phyloP scores from a whole-genome alignment of 2,797 vertebrate genomes.

The Epinephelus malabaricus region DNA sequence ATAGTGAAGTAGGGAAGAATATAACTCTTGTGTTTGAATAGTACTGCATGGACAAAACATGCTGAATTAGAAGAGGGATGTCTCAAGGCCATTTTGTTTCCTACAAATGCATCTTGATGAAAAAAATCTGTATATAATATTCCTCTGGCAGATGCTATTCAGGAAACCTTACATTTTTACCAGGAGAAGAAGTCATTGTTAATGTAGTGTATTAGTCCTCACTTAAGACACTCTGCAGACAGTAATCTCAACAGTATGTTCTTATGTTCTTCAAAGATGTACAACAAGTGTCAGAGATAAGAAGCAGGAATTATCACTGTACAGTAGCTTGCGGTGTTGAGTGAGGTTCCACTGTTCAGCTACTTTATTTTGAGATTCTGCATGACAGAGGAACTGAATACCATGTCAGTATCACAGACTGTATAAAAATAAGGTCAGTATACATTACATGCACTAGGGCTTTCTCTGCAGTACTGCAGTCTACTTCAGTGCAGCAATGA shows the following conservation, averaged over 20 bases:
- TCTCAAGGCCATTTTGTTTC: constrained; percentile 59
- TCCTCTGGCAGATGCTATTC: constrained; percentile 1
- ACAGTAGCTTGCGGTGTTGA: neutral
- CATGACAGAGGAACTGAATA: constrained; percentile 26
- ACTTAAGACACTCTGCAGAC: neutral
- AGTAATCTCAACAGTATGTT: neutral
- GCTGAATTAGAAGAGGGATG: constrained; percentile 41
- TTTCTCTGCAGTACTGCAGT: neutral
- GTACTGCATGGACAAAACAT: constrained; percentile 52
- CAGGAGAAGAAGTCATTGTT: neutral
- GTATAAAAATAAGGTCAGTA: too few relatives aligned
- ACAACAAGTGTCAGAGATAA: neutral
- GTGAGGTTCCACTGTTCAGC: constrained; percentile 18
- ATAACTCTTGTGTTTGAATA: constrained; percentile 56
- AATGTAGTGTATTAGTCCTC: neutral
- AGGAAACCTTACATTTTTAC: constrained; percentile 23
- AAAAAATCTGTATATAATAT: constrained; percentile 34
- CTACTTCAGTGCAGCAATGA: neutral
- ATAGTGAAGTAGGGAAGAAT: constrained; percentile 53
- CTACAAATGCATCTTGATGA: constrained; percentile 37
- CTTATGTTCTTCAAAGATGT: constrained; percentile 11
- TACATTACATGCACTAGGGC: too few relatives aligned
- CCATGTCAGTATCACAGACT: neutral
- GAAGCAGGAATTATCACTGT: neutral
- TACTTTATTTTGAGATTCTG: constrained; percentile 29